Evolutionary conservation across 2,888 invertebrate species (phyloP).

Genomic region (Drosophila antonietae): DNA sequence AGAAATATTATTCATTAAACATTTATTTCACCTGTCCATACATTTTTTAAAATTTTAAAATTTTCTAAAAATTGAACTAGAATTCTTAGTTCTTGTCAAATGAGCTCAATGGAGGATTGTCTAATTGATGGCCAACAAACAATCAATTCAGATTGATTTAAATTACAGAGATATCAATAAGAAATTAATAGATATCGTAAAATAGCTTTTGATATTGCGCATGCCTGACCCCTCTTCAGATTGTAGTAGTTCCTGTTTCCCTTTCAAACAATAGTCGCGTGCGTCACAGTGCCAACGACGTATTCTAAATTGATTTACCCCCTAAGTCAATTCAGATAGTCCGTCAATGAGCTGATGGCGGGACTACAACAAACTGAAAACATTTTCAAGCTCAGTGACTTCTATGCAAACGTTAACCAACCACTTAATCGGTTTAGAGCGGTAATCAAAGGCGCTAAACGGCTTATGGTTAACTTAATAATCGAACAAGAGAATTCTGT

Average conservation of each 20-base stretch:
- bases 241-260: slow-evolving; percentile 1
- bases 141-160: neutral
- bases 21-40: neutral
- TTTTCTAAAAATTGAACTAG: neutral
- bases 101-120: neutral
- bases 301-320: slow-evolving; percentile 29
- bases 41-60: neutral
- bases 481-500: neutral
- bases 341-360: slow-evolving; percentile 2
- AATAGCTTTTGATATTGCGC: too few relatives aligned
- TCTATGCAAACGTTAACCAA: slow-evolving; percentile 30
- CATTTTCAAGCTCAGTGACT: slow-evolving; percentile 63
- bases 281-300: slow-evolving; percentile 12
- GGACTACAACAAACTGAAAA: slow-evolving; percentile 7
- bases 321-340: slow-evolving; percentile 16
- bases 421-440: slow-evolving; percentile 39
- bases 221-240: neutral
- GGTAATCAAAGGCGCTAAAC: slow-evolving; percentile 43
- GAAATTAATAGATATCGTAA: neutral
- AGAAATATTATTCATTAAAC: neutral
- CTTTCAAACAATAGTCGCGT: slow-evolving; percentile 7
- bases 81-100: neutral
- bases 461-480: slow-evolving; percentile 20
- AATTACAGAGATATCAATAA: neutral
- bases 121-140: neutral